These are phyloP conservation scores for Hippocampus guttulatus DNA, from an alignment of 2,113 vertebrate genomes.

Conservation along the genomic window DNA sequence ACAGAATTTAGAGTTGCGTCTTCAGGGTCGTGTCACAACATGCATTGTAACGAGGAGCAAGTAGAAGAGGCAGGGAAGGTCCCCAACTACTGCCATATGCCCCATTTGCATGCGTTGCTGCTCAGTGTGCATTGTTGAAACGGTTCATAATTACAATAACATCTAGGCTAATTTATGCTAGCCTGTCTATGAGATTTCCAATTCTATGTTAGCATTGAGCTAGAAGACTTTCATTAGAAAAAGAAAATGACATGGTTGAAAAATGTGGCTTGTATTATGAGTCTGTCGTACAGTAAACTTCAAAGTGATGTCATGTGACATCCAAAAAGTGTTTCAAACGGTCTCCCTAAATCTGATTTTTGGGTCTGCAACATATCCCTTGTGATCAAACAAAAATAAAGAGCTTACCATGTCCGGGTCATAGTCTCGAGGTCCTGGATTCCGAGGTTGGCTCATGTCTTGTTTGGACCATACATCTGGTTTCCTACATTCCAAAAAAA, in stretches of 20 bases:
- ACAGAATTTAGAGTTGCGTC: background rate
- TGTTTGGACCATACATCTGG: background rate
- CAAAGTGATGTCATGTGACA: too few species aligned
- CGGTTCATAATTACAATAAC: too few species aligned
- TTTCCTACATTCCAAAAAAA: background rate
- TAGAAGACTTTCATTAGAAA: too few species aligned
- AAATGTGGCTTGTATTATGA: too few species aligned
- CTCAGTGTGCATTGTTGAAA: background rate
- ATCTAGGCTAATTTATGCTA: too few species aligned
- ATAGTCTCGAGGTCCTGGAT: background rate
- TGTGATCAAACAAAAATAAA: background rate
- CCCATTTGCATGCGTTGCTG: background rate
- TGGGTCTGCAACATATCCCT: background rate
- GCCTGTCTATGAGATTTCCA: too few species aligned
- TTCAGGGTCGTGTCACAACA: background rate
- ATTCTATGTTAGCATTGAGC: too few species aligned
- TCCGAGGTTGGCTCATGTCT: background rate
- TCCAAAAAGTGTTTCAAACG: too few species aligned
- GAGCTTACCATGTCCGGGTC: background rate
- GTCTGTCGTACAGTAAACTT: too few species aligned
- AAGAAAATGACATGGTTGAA: too few species aligned
- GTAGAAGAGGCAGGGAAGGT: background rate
- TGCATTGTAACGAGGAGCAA: background rate
- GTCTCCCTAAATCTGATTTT: too few species aligned
- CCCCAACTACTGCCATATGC: background rate